Evolutionary conservation across 2,113 vertebrate species (phyloP).

Genomic region (Crotophaga sulcirostris): DNA sequence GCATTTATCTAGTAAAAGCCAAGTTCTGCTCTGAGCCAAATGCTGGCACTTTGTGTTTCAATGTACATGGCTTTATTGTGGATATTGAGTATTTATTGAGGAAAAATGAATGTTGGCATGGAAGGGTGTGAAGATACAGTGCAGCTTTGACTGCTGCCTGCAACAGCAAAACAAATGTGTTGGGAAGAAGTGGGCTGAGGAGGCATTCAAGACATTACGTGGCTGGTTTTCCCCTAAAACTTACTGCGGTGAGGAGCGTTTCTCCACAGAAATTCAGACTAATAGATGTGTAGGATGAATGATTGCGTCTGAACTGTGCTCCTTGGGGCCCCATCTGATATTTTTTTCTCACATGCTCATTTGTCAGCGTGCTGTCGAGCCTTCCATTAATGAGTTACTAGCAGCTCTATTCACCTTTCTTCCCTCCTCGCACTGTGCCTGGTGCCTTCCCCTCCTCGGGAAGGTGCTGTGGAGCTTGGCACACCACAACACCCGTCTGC

Average conservation of each 20-base stretch:
- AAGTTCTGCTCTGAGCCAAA: not conserved
- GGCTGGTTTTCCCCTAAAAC: not conserved
- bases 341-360: not conserved
- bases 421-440: fast-evolving
- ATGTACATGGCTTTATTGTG: not conserved
- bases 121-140: not conserved
- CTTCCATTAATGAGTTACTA: not conserved
- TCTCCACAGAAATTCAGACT: not conserved
- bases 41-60: not conserved
- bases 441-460: not conserved
- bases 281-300: not conserved
- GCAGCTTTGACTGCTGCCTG: not conserved
- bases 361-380: not conserved
- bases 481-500: fast-evolving
- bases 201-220: not conserved
- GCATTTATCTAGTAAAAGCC: not conserved
- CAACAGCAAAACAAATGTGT: not conserved
- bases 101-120: fast-evolving
- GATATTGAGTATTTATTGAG: not conserved
- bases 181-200: not conserved
- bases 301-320: not conserved
- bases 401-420: not conserved
- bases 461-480: not conserved
- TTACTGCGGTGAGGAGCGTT: not conserved
- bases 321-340: not conserved